Evolutionary conservation across 1,140 invertebrate genomes (phyloP).

Genomic region (Sipha flava): DNA sequence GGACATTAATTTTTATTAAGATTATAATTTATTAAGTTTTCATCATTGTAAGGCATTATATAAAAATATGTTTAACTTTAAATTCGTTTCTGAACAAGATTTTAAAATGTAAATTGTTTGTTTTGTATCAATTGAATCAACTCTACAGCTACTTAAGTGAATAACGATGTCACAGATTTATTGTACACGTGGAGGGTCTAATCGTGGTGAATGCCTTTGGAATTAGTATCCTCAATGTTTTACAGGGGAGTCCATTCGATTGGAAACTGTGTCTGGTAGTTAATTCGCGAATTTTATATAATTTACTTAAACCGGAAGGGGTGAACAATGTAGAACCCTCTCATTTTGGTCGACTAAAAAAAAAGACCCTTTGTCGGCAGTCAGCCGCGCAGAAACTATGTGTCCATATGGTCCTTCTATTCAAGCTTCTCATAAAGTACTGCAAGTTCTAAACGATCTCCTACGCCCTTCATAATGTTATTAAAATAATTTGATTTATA

Average conservation of each 20-base stretch:
- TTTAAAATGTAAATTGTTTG: background rate
- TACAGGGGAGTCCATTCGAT: slow-evolving; percentile 16
- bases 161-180: slow-evolving; percentile 2
- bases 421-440: slow-evolving; percentile 1
- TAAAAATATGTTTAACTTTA: too few relatives aligned
- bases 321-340: slow-evolving; percentile 31
- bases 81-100: background rate
- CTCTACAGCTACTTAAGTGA: background rate
- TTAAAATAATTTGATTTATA: slow-evolving; percentile 13
- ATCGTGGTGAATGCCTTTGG: slow-evolving; percentile 23
- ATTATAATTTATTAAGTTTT: too few relatives aligned
- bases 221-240: slow-evolving; percentile 29
- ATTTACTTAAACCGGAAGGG: slow-evolving; percentile 33
- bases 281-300: slow-evolving; percentile 31
- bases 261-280: slow-evolving; percentile 30
- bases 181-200: background rate
- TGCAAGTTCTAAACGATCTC: slow-evolving; percentile 1
- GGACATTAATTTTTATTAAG: too few relatives aligned
- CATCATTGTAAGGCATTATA: too few relatives aligned
- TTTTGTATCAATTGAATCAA: slow-evolving; percentile 4
- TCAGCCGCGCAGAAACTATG: slow-evolving; percentile 26
- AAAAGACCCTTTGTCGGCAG: slow-evolving; percentile 1
- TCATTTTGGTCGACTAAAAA: slow-evolving; percentile 29
- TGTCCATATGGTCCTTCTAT: slow-evolving; percentile 24
- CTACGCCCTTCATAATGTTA: background rate